These are phyloP conservation scores for Bombus confusus DNA, from an alignment of 1,140 invertebrate genomes.

Conservation along the genomic window DNA sequence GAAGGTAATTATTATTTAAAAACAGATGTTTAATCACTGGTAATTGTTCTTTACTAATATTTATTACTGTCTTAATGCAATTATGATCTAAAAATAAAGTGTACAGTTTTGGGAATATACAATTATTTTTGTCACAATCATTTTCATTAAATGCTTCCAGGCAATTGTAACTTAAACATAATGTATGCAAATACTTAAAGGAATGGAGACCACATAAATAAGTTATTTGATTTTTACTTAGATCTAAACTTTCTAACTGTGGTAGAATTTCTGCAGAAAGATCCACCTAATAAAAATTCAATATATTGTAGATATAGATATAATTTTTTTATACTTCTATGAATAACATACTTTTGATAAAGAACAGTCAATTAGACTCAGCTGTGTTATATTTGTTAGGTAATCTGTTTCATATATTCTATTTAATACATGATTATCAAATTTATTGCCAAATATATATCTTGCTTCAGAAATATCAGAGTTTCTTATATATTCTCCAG, in stretches of 20 bases:
- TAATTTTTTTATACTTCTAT: neutral
- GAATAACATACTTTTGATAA: constrained; percentile 55
- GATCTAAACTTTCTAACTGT: constrained; percentile 64
- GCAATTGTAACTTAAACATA: constrained; percentile 65
- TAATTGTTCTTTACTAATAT: constrained; percentile 33
- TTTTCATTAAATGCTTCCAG: constrained; percentile 46
- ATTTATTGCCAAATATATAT: constrained; percentile 50
- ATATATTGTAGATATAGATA: neutral
- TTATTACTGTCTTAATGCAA: constrained; percentile 54
- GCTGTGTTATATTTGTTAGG: constrained; percentile 53
- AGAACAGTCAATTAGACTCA: constrained; percentile 57
- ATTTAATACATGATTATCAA: constrained; percentile 54
- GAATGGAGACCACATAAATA: constrained; percentile 52
- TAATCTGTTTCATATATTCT: constrained; percentile 34
- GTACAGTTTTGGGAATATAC: constrained; percentile 50
- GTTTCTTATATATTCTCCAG: constrained; percentile 43
- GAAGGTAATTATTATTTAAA: constrained; percentile 59
- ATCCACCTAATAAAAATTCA: constrained; percentile 48
- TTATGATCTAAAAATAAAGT: constrained; percentile 66
- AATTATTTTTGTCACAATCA: neutral
- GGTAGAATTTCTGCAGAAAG: constrained; percentile 51
- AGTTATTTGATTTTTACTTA: constrained; percentile 66
- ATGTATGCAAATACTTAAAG: constrained; percentile 55
- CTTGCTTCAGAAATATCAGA: constrained; percentile 53
- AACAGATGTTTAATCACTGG: constrained; percentile 60